phyloP scores from a whole-genome alignment of 2,797 vertebrate genomes.

The Buceros bicornis region DNA sequence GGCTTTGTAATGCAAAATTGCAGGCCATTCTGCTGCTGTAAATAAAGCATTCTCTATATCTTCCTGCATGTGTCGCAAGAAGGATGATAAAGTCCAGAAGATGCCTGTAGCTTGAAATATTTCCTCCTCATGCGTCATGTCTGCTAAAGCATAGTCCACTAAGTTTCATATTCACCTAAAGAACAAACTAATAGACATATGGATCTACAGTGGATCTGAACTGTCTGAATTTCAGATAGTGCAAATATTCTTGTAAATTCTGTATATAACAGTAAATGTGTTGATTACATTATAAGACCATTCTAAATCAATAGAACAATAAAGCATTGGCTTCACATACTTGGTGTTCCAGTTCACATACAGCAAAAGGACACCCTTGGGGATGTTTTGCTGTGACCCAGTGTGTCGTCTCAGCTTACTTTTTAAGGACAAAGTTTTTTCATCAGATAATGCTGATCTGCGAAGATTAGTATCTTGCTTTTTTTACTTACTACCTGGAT shows the following conservation, averaged over 20 bases:
- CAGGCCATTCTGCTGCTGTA: neutral
- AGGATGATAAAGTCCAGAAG: neutral
- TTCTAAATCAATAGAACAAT: neutral
- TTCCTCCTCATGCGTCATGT: neutral
- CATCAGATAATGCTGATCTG: neutral
- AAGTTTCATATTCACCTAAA: neutral
- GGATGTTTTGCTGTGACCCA: neutral
- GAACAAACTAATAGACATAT: neutral
- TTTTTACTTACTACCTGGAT: neutral
- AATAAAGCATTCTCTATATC: neutral
- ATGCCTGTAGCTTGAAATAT: neutral
- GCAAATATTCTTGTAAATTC: neutral
- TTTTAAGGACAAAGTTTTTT: neutral
- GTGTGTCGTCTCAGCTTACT: neutral
- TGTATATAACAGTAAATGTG: neutral
- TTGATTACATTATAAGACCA: neutral
- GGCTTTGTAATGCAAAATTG: neutral
- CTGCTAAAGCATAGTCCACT: neutral
- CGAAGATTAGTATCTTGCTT: neutral
- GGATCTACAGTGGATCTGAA: neutral
- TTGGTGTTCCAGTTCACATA: neutral
- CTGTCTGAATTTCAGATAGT: neutral
- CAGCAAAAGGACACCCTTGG: neutral
- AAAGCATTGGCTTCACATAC: neutral
- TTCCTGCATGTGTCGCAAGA: neutral